Base-by-base conservation (phyloP, 2,797 vertebrate genomes). In the Sternotherus odoratus region DNA sequence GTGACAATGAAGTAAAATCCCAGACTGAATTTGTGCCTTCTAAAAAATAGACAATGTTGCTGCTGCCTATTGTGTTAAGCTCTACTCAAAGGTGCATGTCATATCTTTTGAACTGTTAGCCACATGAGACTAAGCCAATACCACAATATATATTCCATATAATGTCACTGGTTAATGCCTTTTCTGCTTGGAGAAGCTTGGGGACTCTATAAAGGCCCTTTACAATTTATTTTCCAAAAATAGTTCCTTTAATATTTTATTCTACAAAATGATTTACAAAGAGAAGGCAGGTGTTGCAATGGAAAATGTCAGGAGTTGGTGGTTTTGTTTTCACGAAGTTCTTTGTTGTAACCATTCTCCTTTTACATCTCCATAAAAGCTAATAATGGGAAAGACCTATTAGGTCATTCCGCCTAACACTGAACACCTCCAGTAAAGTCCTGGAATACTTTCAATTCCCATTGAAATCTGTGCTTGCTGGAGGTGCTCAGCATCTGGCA, bases 351-450 rank as follows among this genome's bases (percentile, higher is more conserved):
- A 57, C 83, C 5, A 39, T 74, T 69, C 21, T 36, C 66, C 85
- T 86, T 89, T 30, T 46, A 85, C 5, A 91, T 81, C 43, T 33
- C 90, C 75, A 21, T 66, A 17, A 13, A 56, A 53, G 8, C 28
- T 33, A 82, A 33, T 30, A 77, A 3, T n/a, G 83, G 39, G 4
- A 49, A 48, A 56, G 49, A 48, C 49, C 10, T 36, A 6, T 83
- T n/a, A 82, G 23, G 30, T 93, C 1, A 0, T 79, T 81, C 81
- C 91, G 15, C 63, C 82, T 56, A 23, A 2, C n/a, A 17, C 3
- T 74, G 21, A 79, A 86, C n/a, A 17, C 36, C 89, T 28, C 85
- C 75, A 72, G 26, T 48, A 17, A 75, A 69, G n/a, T 69, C 19
- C 19, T 39, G 39, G 80, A 83, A 77, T 17, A 10, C 21, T 84